Conservation (phyloP, 2,113 vertebrate species). For the Sciurus niger region DNA sequence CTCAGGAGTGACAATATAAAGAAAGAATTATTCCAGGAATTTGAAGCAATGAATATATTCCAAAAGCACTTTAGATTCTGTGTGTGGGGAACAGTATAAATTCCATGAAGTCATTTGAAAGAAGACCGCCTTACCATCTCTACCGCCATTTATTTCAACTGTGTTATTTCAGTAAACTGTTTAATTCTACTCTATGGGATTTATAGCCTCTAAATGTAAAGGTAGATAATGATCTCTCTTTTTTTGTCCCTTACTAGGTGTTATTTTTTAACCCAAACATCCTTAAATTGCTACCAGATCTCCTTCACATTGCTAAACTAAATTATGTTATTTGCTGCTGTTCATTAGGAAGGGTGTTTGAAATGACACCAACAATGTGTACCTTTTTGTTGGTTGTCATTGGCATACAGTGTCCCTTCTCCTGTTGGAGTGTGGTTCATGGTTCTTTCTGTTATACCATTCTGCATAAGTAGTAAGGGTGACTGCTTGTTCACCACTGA, state of each 20-base stretch:
- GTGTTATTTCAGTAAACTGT: not conserved
- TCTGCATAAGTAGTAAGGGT: not conserved
- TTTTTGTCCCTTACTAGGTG: not conserved
- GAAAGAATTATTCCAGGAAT: not conserved
- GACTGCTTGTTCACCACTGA: not conserved
- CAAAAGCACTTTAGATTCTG: not conserved
- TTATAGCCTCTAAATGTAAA: not conserved
- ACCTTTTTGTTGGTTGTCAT: not conserved
- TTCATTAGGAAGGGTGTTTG: not conserved
- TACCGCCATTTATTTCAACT: not conserved
- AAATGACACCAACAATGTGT: not conserved
- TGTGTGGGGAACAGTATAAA: not conserved
- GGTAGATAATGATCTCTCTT: not conserved
- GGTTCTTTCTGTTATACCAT: not conserved
- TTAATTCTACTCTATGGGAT: conserved; percentile 10
- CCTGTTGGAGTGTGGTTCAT: not conserved
- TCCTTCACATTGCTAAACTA: not conserved
- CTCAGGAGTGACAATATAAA: conserved; percentile 27
- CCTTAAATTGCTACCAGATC: not conserved
- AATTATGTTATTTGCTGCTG: not conserved
- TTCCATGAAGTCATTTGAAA: not conserved
- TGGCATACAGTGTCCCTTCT: not conserved
- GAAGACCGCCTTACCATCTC: not conserved
- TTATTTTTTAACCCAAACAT: not conserved
- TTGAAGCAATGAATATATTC: not conserved